These are phyloP conservation scores for Trichacis sp. DNA, from an alignment of 2,888 invertebrate genomes.

Conservation along the genomic window DNA sequence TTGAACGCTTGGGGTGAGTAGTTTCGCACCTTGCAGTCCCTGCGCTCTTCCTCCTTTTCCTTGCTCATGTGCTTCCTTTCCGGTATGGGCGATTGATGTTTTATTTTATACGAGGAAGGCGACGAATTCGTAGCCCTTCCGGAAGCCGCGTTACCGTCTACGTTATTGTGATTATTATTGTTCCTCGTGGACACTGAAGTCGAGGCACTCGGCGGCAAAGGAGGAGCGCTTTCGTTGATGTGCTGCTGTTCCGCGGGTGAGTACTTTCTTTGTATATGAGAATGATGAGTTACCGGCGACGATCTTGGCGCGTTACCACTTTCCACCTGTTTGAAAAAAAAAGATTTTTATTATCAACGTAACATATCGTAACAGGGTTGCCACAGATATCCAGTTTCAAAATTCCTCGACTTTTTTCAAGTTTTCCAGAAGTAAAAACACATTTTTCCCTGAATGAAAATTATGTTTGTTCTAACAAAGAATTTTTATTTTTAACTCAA, in stretches of 20 bases:
- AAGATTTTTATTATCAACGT: slow-evolving; percentile 6
- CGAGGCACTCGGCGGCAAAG: slow-evolving; percentile 73
- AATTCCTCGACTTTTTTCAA: too few species aligned
- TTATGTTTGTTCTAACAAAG: too few species aligned
- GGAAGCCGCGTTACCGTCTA: slow-evolving; percentile 45
- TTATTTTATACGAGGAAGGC: slow-evolving; percentile 81
- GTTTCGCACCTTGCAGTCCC: slow-evolving; percentile 91
- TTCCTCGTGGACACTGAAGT: slow-evolving; percentile 73
- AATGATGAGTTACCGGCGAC: slow-evolving; percentile 71
- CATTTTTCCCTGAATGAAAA: too few species aligned
- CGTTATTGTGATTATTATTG: slow-evolving; percentile 53
- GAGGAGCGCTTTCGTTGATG: slow-evolving; percentile 70
- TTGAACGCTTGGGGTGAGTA: slow-evolving; percentile 98
- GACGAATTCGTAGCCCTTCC: slow-evolving; percentile 67
- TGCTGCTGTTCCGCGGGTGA: slow-evolving; percentile 71
- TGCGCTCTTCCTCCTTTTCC: slow-evolving; percentile 88
- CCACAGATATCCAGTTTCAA: too few species aligned
- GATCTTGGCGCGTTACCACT: slow-evolving; percentile 69
- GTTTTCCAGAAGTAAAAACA: too few species aligned
- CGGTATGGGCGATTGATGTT: slow-evolving; percentile 95
- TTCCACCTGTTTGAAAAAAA: slow-evolving; percentile 58
- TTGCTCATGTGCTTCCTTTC: slow-evolving; percentile 92
- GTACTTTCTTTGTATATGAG: slow-evolving; percentile 79
- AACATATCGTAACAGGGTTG: background rate
- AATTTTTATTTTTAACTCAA: background rate